Base-by-base conservation (phyloP, 2,888 invertebrate genomes). In the Lydus trimaculatus region DNA sequence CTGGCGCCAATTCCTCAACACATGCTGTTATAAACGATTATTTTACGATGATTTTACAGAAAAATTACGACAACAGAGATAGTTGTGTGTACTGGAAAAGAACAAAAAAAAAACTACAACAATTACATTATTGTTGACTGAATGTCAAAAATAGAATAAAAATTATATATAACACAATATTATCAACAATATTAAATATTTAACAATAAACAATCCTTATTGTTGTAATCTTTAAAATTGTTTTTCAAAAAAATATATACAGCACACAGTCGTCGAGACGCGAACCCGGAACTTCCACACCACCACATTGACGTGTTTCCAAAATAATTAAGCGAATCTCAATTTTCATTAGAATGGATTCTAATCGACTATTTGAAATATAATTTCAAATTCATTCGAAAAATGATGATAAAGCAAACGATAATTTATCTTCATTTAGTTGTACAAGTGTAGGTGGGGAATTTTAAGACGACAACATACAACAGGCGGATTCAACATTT, bases 381-480 rank as follows among this genome's bases (percentile, higher is more conserved):
- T n/a, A n/a, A n/a, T n/a, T n/a, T n/a, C n/a, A n/a, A n/a, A n/a
- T n/a, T n/a, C n/a, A n/a, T n/a, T n/a, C n/a, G n/a, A n/a, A n/a
- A n/a, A 9, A 9, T 33, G 5, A 43, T 43, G 17, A 43, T 43
- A 43, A n/a, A 17, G 13, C 39, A 17, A 13, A 36, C 5, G 36
- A 20, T 48, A 48, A 48, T 48, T 48, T 48, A 48, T 48, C 48
- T 48, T 48, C 48, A 48, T 48, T 48, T 48, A 48, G 48, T 17
- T 48, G 2, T 2, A 11, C 1, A 20, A 20, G 48, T 48, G 48
- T 48, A 48, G 48, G 48, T 48, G 48, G 48, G 23, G 20, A 20
- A 20, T 48, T 48, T 48, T 20, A 20, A 48, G 1, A 20, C 7
- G n/a, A 43, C 43, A 43, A 17, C 43, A 43, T 43, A 20, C 20